These are phyloP conservation scores for Lophochroa leadbeateri DNA, from an alignment of 2,113 vertebrate genomes.

Conservation along the genomic window DNA sequence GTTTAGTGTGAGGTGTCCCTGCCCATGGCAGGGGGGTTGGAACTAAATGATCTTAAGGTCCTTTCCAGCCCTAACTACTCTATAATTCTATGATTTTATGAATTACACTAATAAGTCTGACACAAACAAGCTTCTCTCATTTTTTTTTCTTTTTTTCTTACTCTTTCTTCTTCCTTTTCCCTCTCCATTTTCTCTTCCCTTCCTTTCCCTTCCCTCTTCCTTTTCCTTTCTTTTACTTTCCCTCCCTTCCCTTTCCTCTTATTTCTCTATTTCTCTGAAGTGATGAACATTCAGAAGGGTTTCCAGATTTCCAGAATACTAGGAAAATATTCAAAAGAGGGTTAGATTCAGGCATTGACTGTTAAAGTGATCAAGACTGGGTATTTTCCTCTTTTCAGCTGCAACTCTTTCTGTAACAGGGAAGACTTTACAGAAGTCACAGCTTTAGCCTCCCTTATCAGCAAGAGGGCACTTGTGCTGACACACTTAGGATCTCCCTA, in stretches of 20 bases:
- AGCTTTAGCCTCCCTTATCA: not conserved
- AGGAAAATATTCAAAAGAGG: not conserved
- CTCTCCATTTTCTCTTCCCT: not conserved
- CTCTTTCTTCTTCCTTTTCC: not conserved
- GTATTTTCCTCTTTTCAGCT: not conserved
- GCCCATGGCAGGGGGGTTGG: too few species aligned
- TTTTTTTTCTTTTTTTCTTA: not conserved
- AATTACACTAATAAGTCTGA: not conserved
- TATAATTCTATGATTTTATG: too few species aligned
- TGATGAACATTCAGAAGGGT: not conserved
- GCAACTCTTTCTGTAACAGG: not conserved
- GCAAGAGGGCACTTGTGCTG: not conserved
- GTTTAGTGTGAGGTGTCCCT: too few species aligned
- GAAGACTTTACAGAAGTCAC: not conserved
- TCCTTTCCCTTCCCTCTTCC: too few species aligned
- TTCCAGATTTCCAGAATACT: not conserved
- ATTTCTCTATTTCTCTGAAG: not conserved
- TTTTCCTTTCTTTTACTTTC: too few species aligned
- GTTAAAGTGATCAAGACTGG: not conserved
- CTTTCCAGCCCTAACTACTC: too few species aligned
- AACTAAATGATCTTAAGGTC: too few species aligned
- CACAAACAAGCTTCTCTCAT: accelerated
- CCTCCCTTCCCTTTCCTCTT: too few species aligned
- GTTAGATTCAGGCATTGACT: not conserved
- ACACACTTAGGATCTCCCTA: not conserved